Percentiles rank a stretch among this genome's conserved stretches.
Conservation (phyloP, 1,140 invertebrate species). For the Elysia chlorotica region DNA sequence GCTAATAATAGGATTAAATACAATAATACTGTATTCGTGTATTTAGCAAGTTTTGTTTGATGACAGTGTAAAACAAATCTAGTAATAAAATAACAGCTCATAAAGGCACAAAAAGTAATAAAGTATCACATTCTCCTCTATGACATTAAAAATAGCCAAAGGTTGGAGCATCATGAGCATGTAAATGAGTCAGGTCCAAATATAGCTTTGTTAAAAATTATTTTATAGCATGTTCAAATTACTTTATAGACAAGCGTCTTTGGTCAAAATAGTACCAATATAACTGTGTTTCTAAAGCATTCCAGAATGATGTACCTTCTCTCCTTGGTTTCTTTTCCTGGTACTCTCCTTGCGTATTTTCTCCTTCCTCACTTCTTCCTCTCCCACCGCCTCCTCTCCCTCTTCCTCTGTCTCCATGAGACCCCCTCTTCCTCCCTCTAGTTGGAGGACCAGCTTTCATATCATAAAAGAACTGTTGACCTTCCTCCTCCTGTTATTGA, state of each 20-base stretch:
- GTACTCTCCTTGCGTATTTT: background rate
- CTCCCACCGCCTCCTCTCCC: background rate
- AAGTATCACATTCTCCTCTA: background rate
- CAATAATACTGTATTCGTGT: background rate
- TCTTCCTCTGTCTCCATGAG: slow-evolving; percentile 32
- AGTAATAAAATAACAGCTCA: background rate
- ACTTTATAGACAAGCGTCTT: too few species aligned
- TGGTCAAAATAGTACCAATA: too few species aligned
- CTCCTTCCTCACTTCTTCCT: background rate
- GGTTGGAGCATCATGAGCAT: too few species aligned
- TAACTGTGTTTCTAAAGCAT: too few species aligned
- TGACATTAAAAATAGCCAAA: too few species aligned
- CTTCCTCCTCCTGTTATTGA: slow-evolving; percentile 33
- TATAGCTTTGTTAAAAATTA: too few species aligned
- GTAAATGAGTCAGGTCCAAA: too few species aligned
- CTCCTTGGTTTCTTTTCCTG: slow-evolving; percentile 9
- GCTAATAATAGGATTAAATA: too few species aligned
- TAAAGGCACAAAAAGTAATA: background rate
- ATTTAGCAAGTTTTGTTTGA: background rate
- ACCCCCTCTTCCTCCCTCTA: too few species aligned
- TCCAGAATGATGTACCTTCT: background rate
- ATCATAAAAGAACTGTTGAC: slow-evolving; percentile 64
- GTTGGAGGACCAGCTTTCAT: slow-evolving; percentile 40
- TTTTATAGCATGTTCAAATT: too few species aligned
- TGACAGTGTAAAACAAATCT: background rate